Conservation (phyloP, 2,797 vertebrate species). For the Ctenochaetus hawaiiensis region DNA sequence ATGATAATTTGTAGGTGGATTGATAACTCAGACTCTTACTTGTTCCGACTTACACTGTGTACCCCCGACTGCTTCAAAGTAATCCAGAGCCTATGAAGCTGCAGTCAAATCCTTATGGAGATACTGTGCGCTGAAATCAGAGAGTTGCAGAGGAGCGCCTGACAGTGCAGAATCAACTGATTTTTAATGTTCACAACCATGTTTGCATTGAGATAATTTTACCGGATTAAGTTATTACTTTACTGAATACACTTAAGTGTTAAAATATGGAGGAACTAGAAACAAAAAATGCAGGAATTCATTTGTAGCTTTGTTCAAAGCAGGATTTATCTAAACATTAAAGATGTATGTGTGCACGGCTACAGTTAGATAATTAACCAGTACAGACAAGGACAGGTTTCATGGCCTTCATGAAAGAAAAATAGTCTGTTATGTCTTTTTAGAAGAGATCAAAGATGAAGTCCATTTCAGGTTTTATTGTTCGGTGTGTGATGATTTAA, state of each 20-base stretch:
- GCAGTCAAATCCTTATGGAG: conserved; percentile 53
- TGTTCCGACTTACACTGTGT: conserved; percentile 51
- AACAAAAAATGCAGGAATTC: no score
- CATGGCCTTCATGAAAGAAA: background rate
- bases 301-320: no score
- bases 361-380: no score
- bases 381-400: no score
- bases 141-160: conserved; percentile 20
- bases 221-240: background rate
- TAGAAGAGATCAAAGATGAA: background rate
- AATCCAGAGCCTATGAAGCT: conserved; percentile 60
- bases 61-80: conserved; percentile 74
- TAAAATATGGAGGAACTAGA: no score
- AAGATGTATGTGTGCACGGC: no score
- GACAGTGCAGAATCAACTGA: conserved; percentile 27
- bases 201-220: background rate
- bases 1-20: conserved; percentile 67
- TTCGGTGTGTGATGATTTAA: background rate
- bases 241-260: background rate
- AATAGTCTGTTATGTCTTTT: background rate
- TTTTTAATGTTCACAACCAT: conserved; percentile 10
- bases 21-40: conserved; percentile 63
- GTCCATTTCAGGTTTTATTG: conserved; percentile 21
- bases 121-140: conserved; percentile 39
- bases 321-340: no score